A percentile compares a stretch with the other conserved stretches of the same genome.
These are phyloP conservation scores for Tenthredo notha DNA, from an alignment of 2,888 invertebrate genomes.

Conservation along the genomic window DNA sequence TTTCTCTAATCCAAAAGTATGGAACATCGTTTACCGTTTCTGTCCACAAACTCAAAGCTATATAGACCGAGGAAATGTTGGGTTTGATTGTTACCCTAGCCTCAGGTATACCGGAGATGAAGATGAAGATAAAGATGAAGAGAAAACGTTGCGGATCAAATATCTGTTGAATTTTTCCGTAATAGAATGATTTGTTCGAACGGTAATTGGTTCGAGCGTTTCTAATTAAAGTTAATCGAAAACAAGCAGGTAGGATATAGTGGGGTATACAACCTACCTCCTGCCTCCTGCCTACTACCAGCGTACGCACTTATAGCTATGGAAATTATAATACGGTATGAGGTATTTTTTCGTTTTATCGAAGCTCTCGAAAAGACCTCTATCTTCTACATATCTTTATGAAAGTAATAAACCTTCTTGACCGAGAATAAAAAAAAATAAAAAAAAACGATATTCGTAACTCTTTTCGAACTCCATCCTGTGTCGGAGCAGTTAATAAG, in stretches of 20 bases:
- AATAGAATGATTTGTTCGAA: conserved; percentile 23
- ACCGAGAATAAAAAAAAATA: too few species aligned
- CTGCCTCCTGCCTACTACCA: background rate
- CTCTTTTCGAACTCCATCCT: background rate
- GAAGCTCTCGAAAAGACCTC: too few species aligned
- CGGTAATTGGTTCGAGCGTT: conserved; percentile 47
- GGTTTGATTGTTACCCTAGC: background rate
- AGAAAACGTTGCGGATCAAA: background rate
- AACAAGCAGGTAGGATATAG: background rate
- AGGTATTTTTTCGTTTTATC: background rate
- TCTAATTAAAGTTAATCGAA: conserved; percentile 43
- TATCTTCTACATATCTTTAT: background rate
- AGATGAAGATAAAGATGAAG: too few species aligned
- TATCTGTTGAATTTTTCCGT: background rate
- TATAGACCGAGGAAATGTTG: background rate
- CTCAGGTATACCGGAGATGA: background rate
- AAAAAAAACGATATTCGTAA: background rate
- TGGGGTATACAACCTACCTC: background rate
- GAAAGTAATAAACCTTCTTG: background rate
- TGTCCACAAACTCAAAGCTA: background rate
- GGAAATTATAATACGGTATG: conserved; percentile 5
- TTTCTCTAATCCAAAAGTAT: background rate
- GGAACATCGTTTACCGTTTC: background rate
- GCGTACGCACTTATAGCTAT: background rate
- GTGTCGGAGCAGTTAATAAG: background rate